Evolutionary conservation across 2,797 vertebrate species (phyloP), one percentile per base, ranked within the genome.

Genomic region (Poecilia velifera): DNA sequence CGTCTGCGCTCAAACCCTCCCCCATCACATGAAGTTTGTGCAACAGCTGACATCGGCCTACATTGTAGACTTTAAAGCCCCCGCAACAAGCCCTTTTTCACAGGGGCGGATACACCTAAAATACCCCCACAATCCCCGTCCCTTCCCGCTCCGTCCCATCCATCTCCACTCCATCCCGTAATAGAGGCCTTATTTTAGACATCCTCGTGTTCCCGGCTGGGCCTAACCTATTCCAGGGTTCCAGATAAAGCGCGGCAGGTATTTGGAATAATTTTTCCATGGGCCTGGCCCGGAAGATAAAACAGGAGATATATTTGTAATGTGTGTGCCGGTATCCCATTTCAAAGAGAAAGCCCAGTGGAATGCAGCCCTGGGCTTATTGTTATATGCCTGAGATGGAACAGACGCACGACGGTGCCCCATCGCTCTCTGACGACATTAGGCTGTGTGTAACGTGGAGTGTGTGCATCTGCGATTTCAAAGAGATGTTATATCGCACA

Each of bases 171-270:
- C 90, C 85, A 91, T 93, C 94, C 94, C 91, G 93, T 96, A 96
- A 96, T 96, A 95, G 95, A 94, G 92, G 84, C 90, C 91, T 96
- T 96, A 94, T 96, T 96, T 96, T 96, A 95, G 94, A 93, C 94
- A 91, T 93, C 94, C 93, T 94, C 92, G 88, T 94, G 94, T 95
- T 95, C 94, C 92, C 90, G 87, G 89, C 91, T 72, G 92, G 91
- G 90, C 79, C 94, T 90, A 94, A 94, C 93, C 93, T 95, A 95
- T 95, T 94, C 94, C 93, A 92, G 92, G 90, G 93, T 95, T 95
- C 94, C 94, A 94, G 94, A 95, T 95, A 95, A 95, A 95, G 93
- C 92, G 86, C 82, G 90, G 91, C 95, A 96, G 95, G 95, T 96
- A 96, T 96, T 96, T 95, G 94, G 93, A 94, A 94, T 94, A 93